Evolutionary conservation across 2,888 invertebrate genomes (phyloP).

Genomic region (Patella pellucida): DNA sequence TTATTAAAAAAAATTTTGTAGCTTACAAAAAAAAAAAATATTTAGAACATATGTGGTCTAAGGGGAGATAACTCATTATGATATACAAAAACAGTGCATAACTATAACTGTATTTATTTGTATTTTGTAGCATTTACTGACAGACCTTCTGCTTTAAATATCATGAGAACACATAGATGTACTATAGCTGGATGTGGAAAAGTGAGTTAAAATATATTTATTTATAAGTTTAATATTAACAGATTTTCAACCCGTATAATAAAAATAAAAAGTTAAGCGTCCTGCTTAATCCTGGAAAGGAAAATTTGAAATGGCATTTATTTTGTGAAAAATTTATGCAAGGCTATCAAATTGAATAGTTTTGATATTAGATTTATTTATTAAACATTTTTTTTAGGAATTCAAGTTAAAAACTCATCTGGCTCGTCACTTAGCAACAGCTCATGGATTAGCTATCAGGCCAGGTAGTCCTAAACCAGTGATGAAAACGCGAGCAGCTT

Average conservation of each 20-base stretch:
- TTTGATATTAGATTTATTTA: neutral
- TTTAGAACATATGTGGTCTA: too few species aligned
- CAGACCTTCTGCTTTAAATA: slow-evolving; percentile 73
- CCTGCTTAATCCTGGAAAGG: too few species aligned
- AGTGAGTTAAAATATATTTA: slow-evolving; percentile 65
- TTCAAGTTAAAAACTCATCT: slow-evolving; percentile 95
- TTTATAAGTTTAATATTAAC: too few species aligned
- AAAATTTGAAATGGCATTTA: too few species aligned
- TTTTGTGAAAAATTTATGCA: too few species aligned
- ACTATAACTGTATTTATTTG: neutral
- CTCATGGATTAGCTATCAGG: slow-evolving; percentile 84
- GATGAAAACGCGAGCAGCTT: slow-evolving; percentile 97
- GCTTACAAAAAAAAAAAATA: too few species aligned
- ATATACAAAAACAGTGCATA: too few species aligned
- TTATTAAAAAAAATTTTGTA: too few species aligned
- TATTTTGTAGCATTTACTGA: slow-evolving; percentile 64
- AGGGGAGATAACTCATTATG: too few species aligned
- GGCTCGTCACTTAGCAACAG: slow-evolving; percentile 92
- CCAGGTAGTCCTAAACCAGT: slow-evolving; percentile 88
- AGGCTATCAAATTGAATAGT: too few species aligned
- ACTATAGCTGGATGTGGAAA: slow-evolving; percentile 92
- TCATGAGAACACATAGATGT: slow-evolving; percentile 88
- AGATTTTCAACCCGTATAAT: too few species aligned
- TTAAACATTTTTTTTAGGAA: slow-evolving; percentile 77
- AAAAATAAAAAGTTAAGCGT: too few species aligned